Percentiles rank a stretch among this genome's conserved stretches.
Conservation (phyloP, 2,888 invertebrate species). For the Ceramica pisi region DNA sequence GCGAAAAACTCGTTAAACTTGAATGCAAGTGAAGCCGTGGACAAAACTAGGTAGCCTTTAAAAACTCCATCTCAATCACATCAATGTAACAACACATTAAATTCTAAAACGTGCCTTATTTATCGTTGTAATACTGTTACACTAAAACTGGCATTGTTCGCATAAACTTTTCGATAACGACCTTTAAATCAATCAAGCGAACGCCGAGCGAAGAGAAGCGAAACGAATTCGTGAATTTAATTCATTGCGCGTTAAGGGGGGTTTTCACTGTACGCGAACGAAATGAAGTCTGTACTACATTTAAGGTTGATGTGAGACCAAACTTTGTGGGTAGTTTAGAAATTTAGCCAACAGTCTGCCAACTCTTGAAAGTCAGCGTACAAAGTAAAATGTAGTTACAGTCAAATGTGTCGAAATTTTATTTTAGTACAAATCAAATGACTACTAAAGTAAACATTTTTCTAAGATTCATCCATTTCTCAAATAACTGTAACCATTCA, state of each 20-base stretch:
- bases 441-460: too few species aligned
- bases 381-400: background rate
- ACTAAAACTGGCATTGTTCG: conserved; percentile 64
- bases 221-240: conserved; percentile 52
- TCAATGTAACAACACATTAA: conserved; percentile 47
- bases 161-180: conserved; percentile 64
- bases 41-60: background rate
- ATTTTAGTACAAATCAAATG: background rate
- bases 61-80: conserved; percentile 17
- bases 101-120: conserved; percentile 55
- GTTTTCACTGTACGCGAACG: conserved; percentile 11
- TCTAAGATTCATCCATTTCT: too few species aligned
- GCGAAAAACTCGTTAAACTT: too few species aligned
- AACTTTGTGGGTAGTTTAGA: background rate
- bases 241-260: conserved; percentile 43
- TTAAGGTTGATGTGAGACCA: background rate
- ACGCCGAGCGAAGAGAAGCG: conserved; percentile 31
- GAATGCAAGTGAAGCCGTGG: background rate
- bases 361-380: background rate
- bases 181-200: conserved; percentile 65
- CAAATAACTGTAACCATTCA: too few species aligned
- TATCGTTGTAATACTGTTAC: conserved; percentile 54
- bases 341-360: background rate
- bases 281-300: too few species aligned
- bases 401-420: background rate